Percentiles rank a stretch among this genome's conserved stretches.
Evolutionary conservation across 2,888 invertebrate genomes (phyloP).

Genomic region (Callyntrura guangdongensis): DNA sequence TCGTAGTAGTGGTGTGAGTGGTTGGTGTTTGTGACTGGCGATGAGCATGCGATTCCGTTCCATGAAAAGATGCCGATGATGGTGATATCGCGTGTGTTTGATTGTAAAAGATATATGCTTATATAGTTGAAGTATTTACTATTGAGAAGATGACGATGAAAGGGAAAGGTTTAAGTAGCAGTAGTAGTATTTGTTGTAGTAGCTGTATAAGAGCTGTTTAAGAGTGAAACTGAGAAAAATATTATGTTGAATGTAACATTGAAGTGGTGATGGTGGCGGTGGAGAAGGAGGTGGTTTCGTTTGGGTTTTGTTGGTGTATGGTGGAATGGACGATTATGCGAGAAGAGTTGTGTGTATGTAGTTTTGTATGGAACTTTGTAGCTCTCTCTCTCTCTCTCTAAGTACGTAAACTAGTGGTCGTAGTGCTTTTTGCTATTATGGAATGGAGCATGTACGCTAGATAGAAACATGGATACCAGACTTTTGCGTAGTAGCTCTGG

Average conservation of each 20-base stretch:
- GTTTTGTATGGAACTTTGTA: neutral
- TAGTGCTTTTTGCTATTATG: neutral
- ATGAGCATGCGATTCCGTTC: slow-evolving; percentile 66
- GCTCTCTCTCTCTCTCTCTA: too few species aligned
- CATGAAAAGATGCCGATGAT: slow-evolving; percentile 47
- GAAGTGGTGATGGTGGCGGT: slow-evolving; percentile 21
- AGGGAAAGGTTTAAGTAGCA: slow-evolving; percentile 74
- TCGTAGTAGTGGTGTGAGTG: neutral
- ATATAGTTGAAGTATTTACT: neutral
- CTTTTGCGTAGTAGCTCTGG: slow-evolving; percentile 9
- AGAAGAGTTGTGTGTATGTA: slow-evolving; percentile 6
- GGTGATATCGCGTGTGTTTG: neutral
- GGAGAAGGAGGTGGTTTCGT: slow-evolving; percentile 46
- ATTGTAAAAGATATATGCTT: neutral
- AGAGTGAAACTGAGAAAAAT: slow-evolving; percentile 17
- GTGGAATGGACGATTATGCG: slow-evolving; percentile 56
- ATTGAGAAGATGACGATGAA: slow-evolving; percentile 51
- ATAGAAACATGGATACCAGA: slow-evolving; percentile 18
- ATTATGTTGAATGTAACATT: slow-evolving; percentile 40
- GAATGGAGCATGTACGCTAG: slow-evolving; percentile 18
- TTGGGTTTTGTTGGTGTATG: slow-evolving; percentile 46
- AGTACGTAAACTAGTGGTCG: neutral
- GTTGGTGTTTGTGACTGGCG: neutral
- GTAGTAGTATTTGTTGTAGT: neutral
- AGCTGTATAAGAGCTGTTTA: neutral